Evolutionary conservation across 2,113 vertebrate species (phyloP).

Genomic region (Zosterops lateralis): DNA sequence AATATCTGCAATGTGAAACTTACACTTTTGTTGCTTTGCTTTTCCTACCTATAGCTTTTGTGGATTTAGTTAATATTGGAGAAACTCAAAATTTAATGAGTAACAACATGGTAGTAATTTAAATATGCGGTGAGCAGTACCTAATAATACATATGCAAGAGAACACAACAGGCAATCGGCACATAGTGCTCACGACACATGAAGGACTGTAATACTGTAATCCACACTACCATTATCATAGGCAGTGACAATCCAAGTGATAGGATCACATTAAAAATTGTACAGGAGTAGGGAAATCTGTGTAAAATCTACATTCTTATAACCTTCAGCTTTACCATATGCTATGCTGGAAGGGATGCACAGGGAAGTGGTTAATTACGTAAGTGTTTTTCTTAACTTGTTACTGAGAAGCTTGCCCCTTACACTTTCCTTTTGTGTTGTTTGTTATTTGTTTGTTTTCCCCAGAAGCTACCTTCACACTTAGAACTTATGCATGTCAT

Average conservation of each 20-base stretch:
- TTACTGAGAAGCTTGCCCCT: neutral
- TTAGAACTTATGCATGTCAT: neutral
- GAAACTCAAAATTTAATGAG: neutral
- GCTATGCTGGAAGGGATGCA: accelerated
- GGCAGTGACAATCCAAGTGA: neutral
- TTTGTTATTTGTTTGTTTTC: neutral
- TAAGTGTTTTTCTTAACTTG: neutral
- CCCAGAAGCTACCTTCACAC: neutral
- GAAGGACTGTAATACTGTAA: neutral
- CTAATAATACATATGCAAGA: neutral
- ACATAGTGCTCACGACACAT: neutral
- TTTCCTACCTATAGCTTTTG: neutral
- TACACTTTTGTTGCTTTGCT: neutral
- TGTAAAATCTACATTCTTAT: neutral
- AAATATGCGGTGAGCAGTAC: neutral
- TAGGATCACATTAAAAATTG: neutral
- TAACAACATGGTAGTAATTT: neutral
- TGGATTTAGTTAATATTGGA: neutral
- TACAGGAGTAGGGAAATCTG: neutral
- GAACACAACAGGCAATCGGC: neutral
- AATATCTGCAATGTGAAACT: neutral
- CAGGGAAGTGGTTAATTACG: neutral
- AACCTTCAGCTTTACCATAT: neutral
- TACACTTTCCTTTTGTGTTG: neutral
- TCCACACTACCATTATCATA: neutral